Evolutionary conservation across 2,113 vertebrate genomes (phyloP), one percentile per base, ranked within the genome.

Genomic region (Poeciliopsis prolifica): DNA sequence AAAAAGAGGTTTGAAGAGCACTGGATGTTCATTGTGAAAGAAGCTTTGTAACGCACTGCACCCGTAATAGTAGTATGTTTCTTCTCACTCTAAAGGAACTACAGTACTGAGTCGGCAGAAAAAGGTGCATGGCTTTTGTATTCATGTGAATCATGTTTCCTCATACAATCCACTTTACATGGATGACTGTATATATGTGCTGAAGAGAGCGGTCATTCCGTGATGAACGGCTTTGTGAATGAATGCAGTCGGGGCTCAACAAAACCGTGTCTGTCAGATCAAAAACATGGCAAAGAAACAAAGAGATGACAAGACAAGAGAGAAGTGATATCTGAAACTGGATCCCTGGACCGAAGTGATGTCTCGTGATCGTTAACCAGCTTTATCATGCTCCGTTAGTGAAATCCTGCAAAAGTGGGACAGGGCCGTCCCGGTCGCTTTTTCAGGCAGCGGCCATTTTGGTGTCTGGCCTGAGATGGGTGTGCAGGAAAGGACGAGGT

Each of bases 91-190:
- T 73, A 61, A 72, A 80, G 61, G 78, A 88, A 84, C 90, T 92
- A 91, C 91, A 92, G 91, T 90, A 87, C 92, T 90, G 78, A 81
- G 86, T 89, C 84, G 86, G 88, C 90, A 91, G 91, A 90, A 87
- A 83, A 85, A 85, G 81, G 82, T 85, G 84, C 88, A 88, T 91
- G 89, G 92, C 91, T 90, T 92, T 87, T 85, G 70, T 85, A 89
- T 89, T 89, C 87, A 84, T 75, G 86, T 73, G 22, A 84, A 79
- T 65, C 44, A 24, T n/a, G 71, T 71, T 58, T 70, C 44, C 74
- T 17, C 76, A 54, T 61, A 81, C 65, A 58, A 35, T 29, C 51
- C 68, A 19, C 54, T 75, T 51, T 51, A 30, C 44, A 70, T 84
- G 69, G 74, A 77, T 82, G 70, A 82, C 72, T 75, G 58, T 65